These are phyloP conservation scores for Catharus fuscescens DNA, from an alignment of 2,113 vertebrate genomes.

Conservation along the genomic window DNA sequence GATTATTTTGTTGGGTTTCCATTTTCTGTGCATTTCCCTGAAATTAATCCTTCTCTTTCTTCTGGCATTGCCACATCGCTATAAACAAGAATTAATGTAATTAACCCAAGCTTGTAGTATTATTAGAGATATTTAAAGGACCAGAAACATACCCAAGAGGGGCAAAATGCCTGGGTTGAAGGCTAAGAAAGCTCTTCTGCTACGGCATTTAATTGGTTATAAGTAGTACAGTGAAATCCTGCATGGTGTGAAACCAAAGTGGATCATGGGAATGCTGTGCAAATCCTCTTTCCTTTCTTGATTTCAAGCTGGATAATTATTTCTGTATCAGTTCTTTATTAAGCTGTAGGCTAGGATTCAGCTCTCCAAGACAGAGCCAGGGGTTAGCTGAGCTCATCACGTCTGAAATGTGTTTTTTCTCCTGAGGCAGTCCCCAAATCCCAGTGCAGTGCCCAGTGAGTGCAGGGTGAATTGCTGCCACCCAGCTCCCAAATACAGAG, in stretches of 20 bases:
- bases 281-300: constrained; percentile 17
- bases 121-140: neutral
- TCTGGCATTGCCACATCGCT: neutral
- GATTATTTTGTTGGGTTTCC: neutral
- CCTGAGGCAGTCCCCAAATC: neutral
- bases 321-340: neutral
- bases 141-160: neutral
- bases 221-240: neutral
- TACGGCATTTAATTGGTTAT: neutral
- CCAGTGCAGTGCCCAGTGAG: neutral
- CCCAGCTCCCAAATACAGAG: neutral
- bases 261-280: neutral
- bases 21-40: neutral
- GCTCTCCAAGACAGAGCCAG: neutral
- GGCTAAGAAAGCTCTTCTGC: neutral
- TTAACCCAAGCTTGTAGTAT: neutral
- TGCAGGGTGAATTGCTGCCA: neutral
- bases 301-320: neutral
- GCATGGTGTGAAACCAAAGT: neutral
- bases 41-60: neutral
- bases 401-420: neutral
- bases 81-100: neutral
- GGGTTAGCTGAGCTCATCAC: neutral
- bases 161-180: neutral
- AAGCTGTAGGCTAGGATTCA: neutral